Evolutionary conservation across 2,797 vertebrate species (phyloP).

Genomic region (Euthynnus affinis): DNA sequence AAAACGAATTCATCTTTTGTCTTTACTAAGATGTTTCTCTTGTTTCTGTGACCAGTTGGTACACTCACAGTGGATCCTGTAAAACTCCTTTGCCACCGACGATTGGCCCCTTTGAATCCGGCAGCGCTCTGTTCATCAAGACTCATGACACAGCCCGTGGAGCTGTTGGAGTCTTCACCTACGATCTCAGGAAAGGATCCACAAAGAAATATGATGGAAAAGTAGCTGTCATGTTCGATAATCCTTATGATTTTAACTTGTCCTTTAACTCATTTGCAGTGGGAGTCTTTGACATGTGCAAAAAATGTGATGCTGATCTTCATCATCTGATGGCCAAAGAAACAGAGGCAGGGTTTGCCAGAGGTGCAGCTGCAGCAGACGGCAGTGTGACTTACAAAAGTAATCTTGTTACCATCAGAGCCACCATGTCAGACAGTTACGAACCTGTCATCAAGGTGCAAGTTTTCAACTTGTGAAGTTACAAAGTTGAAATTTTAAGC

Average conservation of each 20-base stretch:
- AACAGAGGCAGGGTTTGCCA: neutral
- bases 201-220: too few relatives aligned
- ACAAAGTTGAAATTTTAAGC: too few relatives aligned
- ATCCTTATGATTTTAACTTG: too few relatives aligned
- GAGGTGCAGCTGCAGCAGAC: constrained; percentile 2
- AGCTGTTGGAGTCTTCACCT: constrained; percentile 18
- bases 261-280: too few relatives aligned
- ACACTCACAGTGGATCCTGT: constrained; percentile 16
- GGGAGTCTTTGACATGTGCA: too few relatives aligned
- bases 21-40: neutral
- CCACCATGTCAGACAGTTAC: constrained; percentile 39
- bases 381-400: constrained; percentile 7
- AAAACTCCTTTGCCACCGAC: neutral
- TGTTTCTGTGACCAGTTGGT: neutral
- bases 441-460: constrained; percentile 16
- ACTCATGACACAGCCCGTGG: neutral
- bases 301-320: neutral
- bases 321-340: constrained; percentile 1
- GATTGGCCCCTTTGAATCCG: neutral
- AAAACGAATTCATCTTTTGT: too few relatives aligned
- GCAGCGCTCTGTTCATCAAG: constrained; percentile 10
- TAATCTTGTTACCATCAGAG: neutral
- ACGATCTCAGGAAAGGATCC: neutral
- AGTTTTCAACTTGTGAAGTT: too few relatives aligned
- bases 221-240: too few relatives aligned